Evolutionary conservation across 1,140 invertebrate genomes (phyloP), one percentile per base, ranked within the genome.

Genomic region (Eriocheir sinensis): DNA sequence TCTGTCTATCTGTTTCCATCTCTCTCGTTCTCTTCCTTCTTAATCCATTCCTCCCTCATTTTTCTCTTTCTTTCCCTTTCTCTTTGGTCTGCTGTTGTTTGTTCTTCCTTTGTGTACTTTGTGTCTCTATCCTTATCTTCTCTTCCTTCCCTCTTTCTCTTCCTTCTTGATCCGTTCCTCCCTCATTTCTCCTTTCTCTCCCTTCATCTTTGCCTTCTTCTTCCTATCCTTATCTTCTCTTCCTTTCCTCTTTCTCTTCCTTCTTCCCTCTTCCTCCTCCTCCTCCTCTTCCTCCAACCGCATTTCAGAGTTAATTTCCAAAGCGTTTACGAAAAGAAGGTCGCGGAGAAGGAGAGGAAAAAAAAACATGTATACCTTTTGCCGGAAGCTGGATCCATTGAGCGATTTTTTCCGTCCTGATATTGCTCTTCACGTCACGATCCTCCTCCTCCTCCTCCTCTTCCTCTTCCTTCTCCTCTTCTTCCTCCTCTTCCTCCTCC

Each of bases 21-120:
- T 86, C 36, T 86, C 36, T 86, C 36, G 38, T n/a, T 40, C 85
- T 40, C 85, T 38, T n/a, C n/a, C 85, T 86, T n/a, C n/a, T n/a
- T 88, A 34, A 40, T 1, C 30, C 85, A 40, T 36, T 40, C 36
- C 6, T 6, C 40, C 32, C 40, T 4, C 0, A 0, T 88, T 21
- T 88, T 27, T 88, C 36, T 88, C 36, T 88, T 30, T 40, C 9
- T 88, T 3, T 40, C 12, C 4, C 1, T 88, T 36, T 86, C 0
- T 86, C 32, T 85, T 12, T n/a, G n/a, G n/a, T n/a, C n/a, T n/a
- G n/a, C n/a, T 53, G 2, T 53, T 21, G 12, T 53, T 53, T 17
- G 9, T 0, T 53, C 48, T 53, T 53, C 12, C n/a, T 53, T 48
- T 48, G 44, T 48, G 4, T 48, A 48, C 12, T 88, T 21, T 44